Base-by-base conservation (phyloP, 2,888 invertebrate genomes). In the Spilosoma lubricipeda region DNA sequence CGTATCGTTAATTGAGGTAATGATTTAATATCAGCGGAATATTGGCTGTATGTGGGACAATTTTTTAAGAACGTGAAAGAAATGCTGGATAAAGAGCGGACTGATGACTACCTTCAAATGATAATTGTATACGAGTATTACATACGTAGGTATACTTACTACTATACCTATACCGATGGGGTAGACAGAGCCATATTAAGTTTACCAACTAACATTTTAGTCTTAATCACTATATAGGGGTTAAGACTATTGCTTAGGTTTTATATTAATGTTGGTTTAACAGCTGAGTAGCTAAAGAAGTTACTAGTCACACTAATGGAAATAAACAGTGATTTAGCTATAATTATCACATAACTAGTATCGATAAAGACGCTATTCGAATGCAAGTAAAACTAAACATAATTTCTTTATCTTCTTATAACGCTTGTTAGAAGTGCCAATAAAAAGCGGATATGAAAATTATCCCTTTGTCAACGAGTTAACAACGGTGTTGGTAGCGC, bases 401-500 rank as follows among this genome's bases (percentile, higher is more conserved):
- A 33, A 52, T 30, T 20, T 20, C 15, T 15, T 30, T 68, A 52
- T 68, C 52, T n/a, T 59, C 30, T 59, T 45, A 70, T 42, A 42
- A n/a, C 8, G 7, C 63, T 64, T 45, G 42, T 45, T 30, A 67
- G 20, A 42, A 23, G 30, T 33, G 5, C 8, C n/a, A 65, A 69
- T 73, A 20, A 65, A 70, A 65, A 65, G 27, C 52, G 39, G 68
- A 63, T 65, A 42, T 23, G 27, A 65, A 63, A 52, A 52, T 11
- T 66, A 59, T 75, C 48, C 65, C 64, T 59, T 70, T 67, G 48
- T 72, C 67, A 76, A 69, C 67, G 77, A 63, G 39, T 56, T 36
- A 63, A 45, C 20, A 56, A 63, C 69, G 30, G n/a, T 45, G 48
- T 52, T 66, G 70, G 69, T 76, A 56, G 77, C 59, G 64, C 72